Conservation (phyloP, 2,888 invertebrate genomes). For the Rotaria sp. region DNA sequence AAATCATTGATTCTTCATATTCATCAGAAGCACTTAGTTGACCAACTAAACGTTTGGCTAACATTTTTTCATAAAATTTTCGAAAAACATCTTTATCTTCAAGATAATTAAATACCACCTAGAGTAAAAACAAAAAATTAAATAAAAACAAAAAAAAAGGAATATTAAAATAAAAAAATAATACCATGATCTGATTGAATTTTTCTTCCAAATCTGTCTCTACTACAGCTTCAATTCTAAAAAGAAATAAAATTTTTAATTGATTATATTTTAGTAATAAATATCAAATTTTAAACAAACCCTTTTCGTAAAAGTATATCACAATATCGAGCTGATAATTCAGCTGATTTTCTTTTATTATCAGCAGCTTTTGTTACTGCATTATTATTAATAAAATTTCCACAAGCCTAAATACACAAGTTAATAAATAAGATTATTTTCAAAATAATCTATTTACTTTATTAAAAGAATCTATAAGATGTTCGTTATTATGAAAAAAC, state of each 20-base stretch:
- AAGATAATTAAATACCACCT: slow-evolving; percentile 85
- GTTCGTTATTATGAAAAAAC: too few relatives aligned
- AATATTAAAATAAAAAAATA: too few relatives aligned
- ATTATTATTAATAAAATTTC: slow-evolving; percentile 92
- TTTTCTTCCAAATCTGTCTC: slow-evolving; percentile 96
- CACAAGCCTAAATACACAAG: slow-evolving; percentile 71
- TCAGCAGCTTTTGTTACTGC: slow-evolving; percentile 83
- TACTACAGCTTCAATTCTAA: slow-evolving; percentile 87
- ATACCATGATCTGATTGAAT: slow-evolving; percentile 81
- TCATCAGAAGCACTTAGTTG: slow-evolving; percentile 98
- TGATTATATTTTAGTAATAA: background rate
- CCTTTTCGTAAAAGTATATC: slow-evolving; percentile 84
- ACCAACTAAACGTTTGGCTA: slow-evolving; percentile 90
- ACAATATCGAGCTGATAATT: slow-evolving; percentile 92
- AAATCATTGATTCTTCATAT: slow-evolving; percentile 98
- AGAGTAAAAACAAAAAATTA: background rate
- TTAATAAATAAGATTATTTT: too few relatives aligned
- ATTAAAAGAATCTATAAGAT: too few relatives aligned
- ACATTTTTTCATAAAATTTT: slow-evolving; percentile 98
- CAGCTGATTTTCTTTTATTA: slow-evolving; percentile 75
- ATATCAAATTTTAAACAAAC: background rate
- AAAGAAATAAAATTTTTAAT: background rate
- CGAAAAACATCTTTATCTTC: slow-evolving; percentile 99
- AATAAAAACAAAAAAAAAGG: too few relatives aligned
- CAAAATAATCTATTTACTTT: too few relatives aligned